Evolutionary conservation across 2,888 invertebrate genomes (phyloP).

Genomic region (Parapristionchus giblindavisi): DNA sequence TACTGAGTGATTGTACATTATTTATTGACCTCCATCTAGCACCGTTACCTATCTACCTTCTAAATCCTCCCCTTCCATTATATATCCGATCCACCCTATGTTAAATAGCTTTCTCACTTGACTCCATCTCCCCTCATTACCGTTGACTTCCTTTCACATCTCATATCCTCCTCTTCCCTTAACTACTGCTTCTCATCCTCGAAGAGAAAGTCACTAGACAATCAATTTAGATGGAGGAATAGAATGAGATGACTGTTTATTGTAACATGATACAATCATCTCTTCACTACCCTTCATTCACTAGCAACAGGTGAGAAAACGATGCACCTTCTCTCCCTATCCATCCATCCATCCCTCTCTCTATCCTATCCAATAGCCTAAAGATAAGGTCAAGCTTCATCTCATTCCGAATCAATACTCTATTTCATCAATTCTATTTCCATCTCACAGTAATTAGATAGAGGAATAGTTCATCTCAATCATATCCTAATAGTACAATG

Average conservation of each 20-base stretch:
- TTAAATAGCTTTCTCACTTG: too few relatives aligned
- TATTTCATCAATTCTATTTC: background rate
- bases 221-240: background rate
- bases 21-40: too few relatives aligned
- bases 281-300: background rate
- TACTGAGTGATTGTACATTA: too few relatives aligned
- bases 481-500: too few relatives aligned
- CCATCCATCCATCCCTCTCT: background rate
- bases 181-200: background rate
- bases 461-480: too few relatives aligned
- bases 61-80: too few relatives aligned
- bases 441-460: background rate
- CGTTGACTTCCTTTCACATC: constrained; percentile 22
- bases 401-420: background rate
- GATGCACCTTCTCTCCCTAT: background rate
- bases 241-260: constrained; percentile 24
- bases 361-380: too few relatives aligned
- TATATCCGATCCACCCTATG: too few relatives aligned
- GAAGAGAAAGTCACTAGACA: background rate
- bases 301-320: constrained; percentile 33
- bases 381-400: background rate
- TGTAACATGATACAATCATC: constrained; percentile 5
- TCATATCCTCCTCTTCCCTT: constrained; percentile 13
- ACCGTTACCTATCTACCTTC: too few relatives aligned
- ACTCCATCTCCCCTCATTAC: constrained; percentile 19